These are phyloP conservation scores for Cyphomyrmex costatus DNA, from an alignment of 1,140 invertebrate species.

Conservation along the genomic window DNA sequence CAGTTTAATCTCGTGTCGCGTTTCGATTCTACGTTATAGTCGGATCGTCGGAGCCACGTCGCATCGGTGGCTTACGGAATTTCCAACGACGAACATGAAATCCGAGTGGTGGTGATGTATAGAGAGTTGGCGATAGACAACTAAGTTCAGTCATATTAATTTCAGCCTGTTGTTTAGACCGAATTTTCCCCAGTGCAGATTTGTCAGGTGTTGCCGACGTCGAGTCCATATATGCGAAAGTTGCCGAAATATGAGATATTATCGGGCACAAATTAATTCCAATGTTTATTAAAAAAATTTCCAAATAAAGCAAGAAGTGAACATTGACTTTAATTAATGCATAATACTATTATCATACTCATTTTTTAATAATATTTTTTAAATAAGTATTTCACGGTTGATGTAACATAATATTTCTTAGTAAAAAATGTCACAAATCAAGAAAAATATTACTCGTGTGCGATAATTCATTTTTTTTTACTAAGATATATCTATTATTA, in stretches of 20 bases:
- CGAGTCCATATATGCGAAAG: neutral
- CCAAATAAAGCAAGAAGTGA: neutral
- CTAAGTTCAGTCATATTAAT: conserved; percentile 44
- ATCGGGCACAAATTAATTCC: neutral
- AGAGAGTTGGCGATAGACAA: neutral
- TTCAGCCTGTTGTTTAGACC: conserved; percentile 35
- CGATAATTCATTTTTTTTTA: too few species aligned
- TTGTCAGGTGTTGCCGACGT: neutral
- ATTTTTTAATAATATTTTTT: too few species aligned
- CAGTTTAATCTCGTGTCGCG: conserved; percentile 5
- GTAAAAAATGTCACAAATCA: too few species aligned
- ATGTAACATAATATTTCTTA: too few species aligned
- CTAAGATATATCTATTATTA: too few species aligned
- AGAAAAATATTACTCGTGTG: too few species aligned
- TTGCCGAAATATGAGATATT: conserved; percentile 12
- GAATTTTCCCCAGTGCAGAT: conserved; percentile 20
- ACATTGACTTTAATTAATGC: too few species aligned
- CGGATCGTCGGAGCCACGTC: neutral
- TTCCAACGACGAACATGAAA: conserved; percentile 17
- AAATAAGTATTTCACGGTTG: too few species aligned
- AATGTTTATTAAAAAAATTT: neutral
- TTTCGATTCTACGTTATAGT: conserved; percentile 15
- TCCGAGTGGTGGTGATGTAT: neutral
- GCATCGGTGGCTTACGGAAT: conserved; percentile 18
- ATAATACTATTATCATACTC: too few species aligned